These are phyloP conservation scores for Drosophila erecta DNA, from an alignment of 1,140 invertebrate species.

Conservation along the genomic window DNA sequence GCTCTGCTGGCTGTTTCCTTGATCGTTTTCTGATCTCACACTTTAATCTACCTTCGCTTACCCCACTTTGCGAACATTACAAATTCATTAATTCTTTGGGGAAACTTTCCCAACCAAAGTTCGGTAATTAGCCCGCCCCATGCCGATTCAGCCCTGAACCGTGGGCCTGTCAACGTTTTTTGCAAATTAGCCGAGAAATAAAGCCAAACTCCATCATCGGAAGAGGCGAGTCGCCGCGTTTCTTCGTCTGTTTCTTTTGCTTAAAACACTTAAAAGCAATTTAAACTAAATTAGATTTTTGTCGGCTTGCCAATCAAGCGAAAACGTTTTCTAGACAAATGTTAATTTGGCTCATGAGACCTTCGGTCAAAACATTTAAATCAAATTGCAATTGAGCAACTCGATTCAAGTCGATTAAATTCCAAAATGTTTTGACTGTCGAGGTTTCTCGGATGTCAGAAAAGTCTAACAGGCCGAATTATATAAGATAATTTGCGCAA, in stretches of 20 bases:
- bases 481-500: conserved; percentile 71
- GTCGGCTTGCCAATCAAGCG: conserved; percentile 68
- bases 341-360: conserved; percentile 53
- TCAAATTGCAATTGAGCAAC: conserved; percentile 59
- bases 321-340: conserved; percentile 58
- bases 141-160: conserved; percentile 51
- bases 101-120: conserved; percentile 65
- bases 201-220: conserved; percentile 50
- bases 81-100: conserved; percentile 57
- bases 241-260: conserved; percentile 47
- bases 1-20: neutral
- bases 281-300: conserved; percentile 78
- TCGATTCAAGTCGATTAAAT: conserved; percentile 35
- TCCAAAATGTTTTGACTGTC: conserved; percentile 40
- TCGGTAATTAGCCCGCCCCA: conserved; percentile 57
- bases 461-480: conserved; percentile 45
- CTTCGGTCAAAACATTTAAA: conserved; percentile 48
- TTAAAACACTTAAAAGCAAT: conserved; percentile 70
- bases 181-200: conserved; percentile 48
- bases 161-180: conserved; percentile 52
- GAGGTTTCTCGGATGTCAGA: conserved; percentile 27
- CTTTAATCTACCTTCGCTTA: conserved; percentile 4
- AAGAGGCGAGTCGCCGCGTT: conserved; percentile 32
- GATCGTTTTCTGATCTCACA: conserved; percentile 25
- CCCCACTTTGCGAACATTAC: conserved; percentile 7